A percentile compares a stretch with the other conserved stretches of the same genome.
These are phyloP conservation scores for Mamestra brassicae DNA, from an alignment of 2,888 invertebrate genomes.

Conservation along the genomic window DNA sequence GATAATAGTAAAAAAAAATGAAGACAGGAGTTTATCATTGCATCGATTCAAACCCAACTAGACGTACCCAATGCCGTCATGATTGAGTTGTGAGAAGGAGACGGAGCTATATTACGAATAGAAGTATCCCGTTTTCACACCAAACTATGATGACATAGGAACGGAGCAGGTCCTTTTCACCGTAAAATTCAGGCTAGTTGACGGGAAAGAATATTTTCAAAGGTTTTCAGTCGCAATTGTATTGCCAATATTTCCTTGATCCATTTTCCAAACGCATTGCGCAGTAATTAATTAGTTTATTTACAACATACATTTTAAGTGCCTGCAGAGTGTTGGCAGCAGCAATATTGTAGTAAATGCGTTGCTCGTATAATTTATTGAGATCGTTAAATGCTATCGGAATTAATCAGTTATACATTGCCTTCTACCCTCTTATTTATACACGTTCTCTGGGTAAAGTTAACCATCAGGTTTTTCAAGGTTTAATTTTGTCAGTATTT, in stretches of 20 bases:
- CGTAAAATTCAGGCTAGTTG: too few species aligned
- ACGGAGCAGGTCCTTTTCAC: too few species aligned
- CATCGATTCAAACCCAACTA: too few species aligned
- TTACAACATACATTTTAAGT: background rate
- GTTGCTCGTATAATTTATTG: slow-evolving; percentile 31
- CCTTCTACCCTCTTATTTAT: background rate
- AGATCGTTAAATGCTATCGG: background rate
- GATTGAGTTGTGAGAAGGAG: too few species aligned
- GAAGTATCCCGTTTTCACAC: too few species aligned
- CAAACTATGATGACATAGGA: too few species aligned
- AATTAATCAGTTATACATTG: background rate
- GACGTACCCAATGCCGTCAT: too few species aligned
- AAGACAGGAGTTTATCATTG: too few species aligned
- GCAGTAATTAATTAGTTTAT: slow-evolving; percentile 21
- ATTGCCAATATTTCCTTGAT: background rate
- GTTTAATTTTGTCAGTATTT: background rate
- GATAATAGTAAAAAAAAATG: too few species aligned
- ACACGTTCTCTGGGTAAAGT: background rate
- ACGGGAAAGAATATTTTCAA: background rate
- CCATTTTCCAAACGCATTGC: background rate
- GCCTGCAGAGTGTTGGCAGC: slow-evolving; percentile 26
- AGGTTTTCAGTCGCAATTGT: background rate
- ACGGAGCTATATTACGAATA: too few species aligned
- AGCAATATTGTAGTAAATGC: background rate
- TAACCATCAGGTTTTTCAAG: background rate